Base-by-base conservation (phyloP, 2,888 invertebrate species). In the Frankliniella fusca region DNA sequence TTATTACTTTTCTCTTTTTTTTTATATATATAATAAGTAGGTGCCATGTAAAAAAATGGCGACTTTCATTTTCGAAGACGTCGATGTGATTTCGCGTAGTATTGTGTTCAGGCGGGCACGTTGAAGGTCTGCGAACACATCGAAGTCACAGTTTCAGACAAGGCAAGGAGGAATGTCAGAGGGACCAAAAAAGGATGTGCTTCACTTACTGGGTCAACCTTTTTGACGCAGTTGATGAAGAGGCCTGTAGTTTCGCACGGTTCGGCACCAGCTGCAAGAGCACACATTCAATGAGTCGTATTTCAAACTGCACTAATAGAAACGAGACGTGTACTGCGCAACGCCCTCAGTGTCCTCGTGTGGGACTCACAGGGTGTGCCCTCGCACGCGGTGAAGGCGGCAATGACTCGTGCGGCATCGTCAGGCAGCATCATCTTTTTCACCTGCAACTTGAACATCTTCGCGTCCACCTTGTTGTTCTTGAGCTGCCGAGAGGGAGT, bases 391-490 rank as follows among this genome's bases (percentile, higher is more conserved):
- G 27, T 27, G 70, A 76, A 76, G 70, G 70, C 70, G 70, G 70
- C 70, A 10, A 76, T 76, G 70, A 27, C 27, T 5, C 70, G 70
- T 0, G n/a, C 23, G 12, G 70, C 70, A 12, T 76, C 70, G 23
- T 76, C 70, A 0, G n/a, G 23, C 70, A 12, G 70, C 70, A 76
- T 76, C 70, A 76, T 76, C 70, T 76, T 76, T 12, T 76, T 76
- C 23, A 76, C 70, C 27, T 76, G 70, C 27, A 9, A 2, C 70
- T 76, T 76, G 70, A 76, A 76, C 70, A 76, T 76, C 70, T 76
- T 76, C 23, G 23, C 9, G 70, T 76, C 70, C 70, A 76, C 70
- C 27, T 76, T 76, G 27, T 76, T 76, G 70, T 76, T 76, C 12
- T 76, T 76, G 27, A 76, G 70, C 70, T 76, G 70, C 8, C n/a